Evolutionary conservation across 2,113 vertebrate species (phyloP).

Genomic region (Grammomys surdaster): DNA sequence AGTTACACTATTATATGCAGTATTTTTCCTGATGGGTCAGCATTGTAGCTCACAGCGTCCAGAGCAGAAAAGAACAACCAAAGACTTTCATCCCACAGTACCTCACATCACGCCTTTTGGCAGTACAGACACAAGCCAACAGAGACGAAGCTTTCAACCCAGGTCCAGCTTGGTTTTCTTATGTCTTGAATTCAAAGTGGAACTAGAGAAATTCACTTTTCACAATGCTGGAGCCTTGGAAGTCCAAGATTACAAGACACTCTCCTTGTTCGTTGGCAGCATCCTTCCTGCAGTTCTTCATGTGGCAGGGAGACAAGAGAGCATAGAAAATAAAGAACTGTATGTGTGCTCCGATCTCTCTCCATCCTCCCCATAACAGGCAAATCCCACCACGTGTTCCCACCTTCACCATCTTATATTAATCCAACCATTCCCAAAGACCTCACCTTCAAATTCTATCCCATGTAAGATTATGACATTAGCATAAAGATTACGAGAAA

Average conservation of each 20-base stretch:
- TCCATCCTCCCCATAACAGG: background rate
- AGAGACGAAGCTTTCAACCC: background rate
- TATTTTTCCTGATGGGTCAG: background rate
- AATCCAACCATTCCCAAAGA: background rate
- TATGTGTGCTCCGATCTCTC: background rate
- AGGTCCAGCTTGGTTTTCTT: background rate
- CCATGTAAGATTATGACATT: background rate
- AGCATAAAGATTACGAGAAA: too few species aligned
- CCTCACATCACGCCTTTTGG: too few species aligned
- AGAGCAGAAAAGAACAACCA: too few species aligned
- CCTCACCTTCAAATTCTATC: background rate
- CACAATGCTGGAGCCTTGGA: background rate
- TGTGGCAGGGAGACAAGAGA: background rate
- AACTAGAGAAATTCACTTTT: background rate
- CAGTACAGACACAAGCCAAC: background rate
- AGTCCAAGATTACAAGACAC: background rate
- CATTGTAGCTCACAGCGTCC: too few species aligned
- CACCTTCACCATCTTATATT: rapidly evolving
- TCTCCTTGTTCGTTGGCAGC: background rate
- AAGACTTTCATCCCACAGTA: too few species aligned
- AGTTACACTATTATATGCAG: too few species aligned
- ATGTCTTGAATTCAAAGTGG: too few species aligned
- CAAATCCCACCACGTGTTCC: rapidly evolving
- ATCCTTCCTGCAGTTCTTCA: background rate
- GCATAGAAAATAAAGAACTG: too few species aligned